Conservation (phyloP, 2,113 vertebrate genomes). For the Tympanuchus pallidicinctus region DNA sequence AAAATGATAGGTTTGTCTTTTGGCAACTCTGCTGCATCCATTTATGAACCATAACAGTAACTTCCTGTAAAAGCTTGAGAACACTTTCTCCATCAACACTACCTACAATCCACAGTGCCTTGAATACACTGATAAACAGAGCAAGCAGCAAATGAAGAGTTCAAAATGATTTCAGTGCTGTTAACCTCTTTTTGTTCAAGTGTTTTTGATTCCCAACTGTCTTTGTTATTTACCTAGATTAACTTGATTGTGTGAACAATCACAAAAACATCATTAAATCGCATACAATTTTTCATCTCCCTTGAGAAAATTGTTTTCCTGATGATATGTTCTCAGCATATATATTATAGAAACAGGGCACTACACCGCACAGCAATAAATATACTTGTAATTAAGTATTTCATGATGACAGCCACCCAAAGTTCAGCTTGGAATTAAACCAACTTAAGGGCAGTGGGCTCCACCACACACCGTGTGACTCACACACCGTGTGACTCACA, state of each 20-base stretch:
- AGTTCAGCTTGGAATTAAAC: constrained; percentile 2
- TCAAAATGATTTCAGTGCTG: not conserved
- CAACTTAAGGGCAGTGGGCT: not conserved
- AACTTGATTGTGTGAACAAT: not conserved
- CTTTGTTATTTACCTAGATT: not conserved
- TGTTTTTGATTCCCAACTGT: not conserved
- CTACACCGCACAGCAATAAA: not conserved
- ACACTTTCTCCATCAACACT: not conserved
- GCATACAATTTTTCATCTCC: not conserved
- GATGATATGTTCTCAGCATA: not conserved
- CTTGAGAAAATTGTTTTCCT: not conserved
- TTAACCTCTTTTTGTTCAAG: not conserved
- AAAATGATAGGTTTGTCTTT: not conserved
- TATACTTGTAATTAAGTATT: not conserved
- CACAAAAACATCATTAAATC: no score
- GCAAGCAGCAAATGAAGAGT: not conserved
- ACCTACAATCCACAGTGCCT: not conserved
- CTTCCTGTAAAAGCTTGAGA: not conserved
- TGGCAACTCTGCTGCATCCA: not conserved
- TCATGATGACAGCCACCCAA: not conserved
- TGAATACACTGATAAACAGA: not conserved
- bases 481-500: no score
- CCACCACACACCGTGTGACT: no score
- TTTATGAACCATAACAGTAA: not conserved
- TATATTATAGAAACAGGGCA: not conserved